A percentile compares a stretch with the other conserved stretches of the same genome.
Evolutionary conservation across 2,888 invertebrate species (phyloP).

Genomic region (Apodemia hepburni): DNA sequence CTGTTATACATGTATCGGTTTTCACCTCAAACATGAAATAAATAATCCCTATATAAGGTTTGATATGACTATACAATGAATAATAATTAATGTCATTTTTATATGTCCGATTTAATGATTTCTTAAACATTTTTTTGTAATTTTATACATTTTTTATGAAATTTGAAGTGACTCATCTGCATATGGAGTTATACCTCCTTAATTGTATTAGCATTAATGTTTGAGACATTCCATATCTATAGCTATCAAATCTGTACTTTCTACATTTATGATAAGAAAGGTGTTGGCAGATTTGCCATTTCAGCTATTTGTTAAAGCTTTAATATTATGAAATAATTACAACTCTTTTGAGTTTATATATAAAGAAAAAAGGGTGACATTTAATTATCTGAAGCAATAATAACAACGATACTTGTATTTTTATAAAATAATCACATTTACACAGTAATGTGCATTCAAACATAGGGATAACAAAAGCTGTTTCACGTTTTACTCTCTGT

Average conservation of each 20-base stretch:
- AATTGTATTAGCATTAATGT: conserved; percentile 63
- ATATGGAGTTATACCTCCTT: conserved; percentile 46
- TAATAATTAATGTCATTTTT: conserved; percentile 51
- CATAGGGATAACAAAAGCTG: neutral
- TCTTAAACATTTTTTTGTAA: conserved; percentile 68
- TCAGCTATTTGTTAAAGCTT: conserved; percentile 8
- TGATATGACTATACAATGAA: conserved; percentile 67
- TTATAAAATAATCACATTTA: neutral
- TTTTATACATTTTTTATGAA: conserved; percentile 77
- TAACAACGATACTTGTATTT: conserved; percentile 2
- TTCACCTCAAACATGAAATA: conserved; percentile 54
- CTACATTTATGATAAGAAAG: conserved; percentile 17
- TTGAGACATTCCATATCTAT: conserved; percentile 78
- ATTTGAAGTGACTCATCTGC: conserved; percentile 66
- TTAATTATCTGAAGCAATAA: conserved; percentile 2
- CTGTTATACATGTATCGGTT: conserved; percentile 46
- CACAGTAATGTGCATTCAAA: neutral
- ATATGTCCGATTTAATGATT: conserved; percentile 61
- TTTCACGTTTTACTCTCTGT: neutral
- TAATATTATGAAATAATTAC: neutral
- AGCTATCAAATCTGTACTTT: conserved; percentile 29
- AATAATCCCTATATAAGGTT: conserved; percentile 55
- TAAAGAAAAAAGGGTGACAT: neutral
- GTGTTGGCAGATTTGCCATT: neutral
- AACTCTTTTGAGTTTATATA: conserved; percentile 10